Evolutionary conservation across 2,888 invertebrate species (phyloP), one percentile per base, ranked within the genome.

Genomic region (Alloscopus bannaensis): DNA sequence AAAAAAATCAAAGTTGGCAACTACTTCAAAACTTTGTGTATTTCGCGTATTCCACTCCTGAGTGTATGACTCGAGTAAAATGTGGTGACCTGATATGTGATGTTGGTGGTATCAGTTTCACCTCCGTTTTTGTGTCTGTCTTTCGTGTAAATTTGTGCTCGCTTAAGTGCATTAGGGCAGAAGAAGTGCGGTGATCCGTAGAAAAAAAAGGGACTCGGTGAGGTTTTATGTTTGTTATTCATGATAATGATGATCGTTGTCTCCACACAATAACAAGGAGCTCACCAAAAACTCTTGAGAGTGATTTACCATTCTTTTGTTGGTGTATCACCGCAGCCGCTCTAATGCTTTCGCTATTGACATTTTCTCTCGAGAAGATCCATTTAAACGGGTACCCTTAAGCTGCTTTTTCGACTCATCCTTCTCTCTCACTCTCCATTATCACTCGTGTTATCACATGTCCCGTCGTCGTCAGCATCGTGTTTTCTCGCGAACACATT

Each of bases 271-370:
- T 13, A 36, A 36, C 36, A 36, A 36, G 36, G 36, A 36, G 36
- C 36, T 36, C 66, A n/a, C 50, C 47, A 59, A 57, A 59, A 59
- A 59, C 70, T 57, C 59, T n/a, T n/a, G n/a, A n/a, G 79, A 72
- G 62, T 79, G 72, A 79, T 79, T 79, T 72, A 71, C 79, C 66
- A 79, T 60, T 72, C 71, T 68, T 66, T 66, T 72, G 66, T 72
- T 68, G 64, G 8, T 50, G 28, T 26, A 18, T 3, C 57, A 42
- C 65, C 57, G 55, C 73, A 36, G 36, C 36, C 6, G 36, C 36
- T 13, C 13, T 36, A 26, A 57, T 42, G 22, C 50, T 36, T 70
- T 20, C n/a, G n/a, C 13, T 65, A 57, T 65, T 71, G 64, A 59
- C 70, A 71, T 70, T 77, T 64, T 65, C n/a, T 22, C n/a, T 62